Evolutionary conservation across 2,797 vertebrate genomes (phyloP), one percentile per base, ranked within the genome.

Genomic region (Anisognathus igniventris): DNA sequence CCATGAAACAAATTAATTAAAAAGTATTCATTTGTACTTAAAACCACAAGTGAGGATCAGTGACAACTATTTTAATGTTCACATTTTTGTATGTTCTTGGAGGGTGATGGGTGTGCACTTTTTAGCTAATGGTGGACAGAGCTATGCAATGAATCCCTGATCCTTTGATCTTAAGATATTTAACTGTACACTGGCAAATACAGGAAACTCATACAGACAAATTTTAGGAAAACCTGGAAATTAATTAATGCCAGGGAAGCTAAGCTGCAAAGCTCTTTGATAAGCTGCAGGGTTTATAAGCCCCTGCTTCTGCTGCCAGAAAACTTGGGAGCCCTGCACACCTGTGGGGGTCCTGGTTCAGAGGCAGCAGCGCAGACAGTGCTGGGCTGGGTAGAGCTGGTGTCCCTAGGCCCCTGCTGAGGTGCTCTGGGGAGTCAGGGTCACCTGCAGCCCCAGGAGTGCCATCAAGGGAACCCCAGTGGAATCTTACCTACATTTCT

Each of bases 291-390:
- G 9, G 5, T 30, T 58, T 65, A 18, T 10, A 24, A 75, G 12
- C 12, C 15, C 9, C 11, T 31, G 2, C 15, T 66, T 25, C 35
- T 54, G 31, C 0, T 2, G 42, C 42, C 3, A 4, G 35, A n/a
- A 67, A 23, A 23, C 24, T 20, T 35, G 45, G 27, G 42, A 58
- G 12, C n/a, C 27, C n/a, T 27, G 22, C 14, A 30, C 3, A 4
- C 25, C 14, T 9, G 4, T 23, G 13, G 7, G 12, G 6, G 4
- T 31, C 22, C 37, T 0, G 0, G 9, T 30, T 54, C 31, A 27
- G 40, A 47, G 30, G 40, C 2, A 1, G 22, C 24, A 35, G 13
- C 2, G 2, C 0, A 10, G n/a, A 12, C 10, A 2, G 5, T 28
- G 19, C 28, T 33, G n/a, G 31, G 7, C 35, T 72, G 54, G 28